A percentile compares a stretch with the other conserved stretches of the same genome.
phyloP scores from a whole-genome alignment of 2,113 vertebrate genomes.

The Centropristis striata region DNA sequence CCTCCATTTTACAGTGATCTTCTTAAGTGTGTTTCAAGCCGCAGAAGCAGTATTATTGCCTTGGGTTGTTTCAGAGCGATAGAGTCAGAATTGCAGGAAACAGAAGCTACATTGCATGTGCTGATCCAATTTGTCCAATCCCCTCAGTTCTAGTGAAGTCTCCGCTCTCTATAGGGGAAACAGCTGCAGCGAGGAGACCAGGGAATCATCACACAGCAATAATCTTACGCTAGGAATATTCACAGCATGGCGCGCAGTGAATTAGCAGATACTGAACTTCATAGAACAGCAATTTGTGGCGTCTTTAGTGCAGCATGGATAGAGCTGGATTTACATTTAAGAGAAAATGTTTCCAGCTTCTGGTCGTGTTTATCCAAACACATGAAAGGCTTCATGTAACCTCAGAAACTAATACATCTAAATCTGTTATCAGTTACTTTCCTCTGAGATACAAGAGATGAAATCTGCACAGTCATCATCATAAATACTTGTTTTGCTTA shows the following conservation, averaged over 20 bases:
- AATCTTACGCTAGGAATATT: constrained; percentile 9
- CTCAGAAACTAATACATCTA: not conserved
- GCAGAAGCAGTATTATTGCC: not conserved
- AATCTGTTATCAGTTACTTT: not conserved
- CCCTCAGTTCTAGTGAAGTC: not conserved
- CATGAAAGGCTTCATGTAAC: not conserved
- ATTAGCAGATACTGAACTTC: constrained; percentile 27
- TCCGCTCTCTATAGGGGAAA: not conserved
- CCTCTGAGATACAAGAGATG: not conserved
- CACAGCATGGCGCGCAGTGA: not conserved
- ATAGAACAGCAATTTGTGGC: not conserved
- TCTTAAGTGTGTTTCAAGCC: constrained; percentile 9
- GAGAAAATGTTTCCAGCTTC: constrained; percentile 12
- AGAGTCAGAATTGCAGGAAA: constrained; percentile 12
- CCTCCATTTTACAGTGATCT: not conserved
- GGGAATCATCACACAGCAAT: constrained; percentile 20
- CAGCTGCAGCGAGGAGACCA: not conserved
- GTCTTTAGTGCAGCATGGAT: not conserved
- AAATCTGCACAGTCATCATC: not conserved
- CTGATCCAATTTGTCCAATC: constrained; percentile 23
- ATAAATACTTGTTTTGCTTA: not conserved
- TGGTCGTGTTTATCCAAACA: constrained; percentile 21
- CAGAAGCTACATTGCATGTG: constrained; percentile 7
- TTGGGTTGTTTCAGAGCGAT: not conserved
- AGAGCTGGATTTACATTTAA: constrained; percentile 15